Evolutionary conservation across 2,888 invertebrate genomes (phyloP), one percentile per base, ranked within the genome.

Genomic region (Seladonia tumulorum): DNA sequence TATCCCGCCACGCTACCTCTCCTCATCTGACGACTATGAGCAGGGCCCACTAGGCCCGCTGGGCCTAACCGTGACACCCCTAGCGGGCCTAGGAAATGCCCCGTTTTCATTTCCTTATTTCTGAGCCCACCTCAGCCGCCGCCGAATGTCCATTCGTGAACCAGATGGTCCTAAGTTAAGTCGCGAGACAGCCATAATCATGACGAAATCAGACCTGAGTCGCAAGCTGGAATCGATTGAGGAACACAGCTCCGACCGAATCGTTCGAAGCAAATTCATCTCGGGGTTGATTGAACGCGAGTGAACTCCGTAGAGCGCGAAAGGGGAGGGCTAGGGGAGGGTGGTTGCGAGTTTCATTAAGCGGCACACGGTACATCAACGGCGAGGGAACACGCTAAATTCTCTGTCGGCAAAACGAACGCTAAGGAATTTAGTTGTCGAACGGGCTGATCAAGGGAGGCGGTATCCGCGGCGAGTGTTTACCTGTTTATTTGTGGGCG

Each of bases 391-490:
- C 60, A 29, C 42, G 68, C 16, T 29, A 14, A 79, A 76, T 80
- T 76, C 60, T 76, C 16, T 22, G 75, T 29, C 29, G 76, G 35
- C 18, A 72, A 76, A 80, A 85, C 85, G 76, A 79, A 76, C 76
- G 85, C 78, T 79, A 85, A 85, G 85, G 80, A 85, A 85, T 85
- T 85, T 35, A 49, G 57, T 68, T 39, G 85, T 79, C 76, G 72
- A 73, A 72, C n/a, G 66, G 45, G 45, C 18, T 39, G 68, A 79
- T 85, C 85, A 66, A 76, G 60, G 70, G 10, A n/a, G 18, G 14
- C 16, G 39, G 29, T n/a, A 42, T 71, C 68, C 35, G 35, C 35
- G 35, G 72, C 60, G 60, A 22, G 25, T 45, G 75, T 72, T 72
- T 79, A 22, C 49, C 18, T 29, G 29, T 29, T 63, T 18, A 63